These are phyloP conservation scores for Proterorhinus semilunaris DNA, from an alignment of 2,113 vertebrate species.

Conservation along the genomic window DNA sequence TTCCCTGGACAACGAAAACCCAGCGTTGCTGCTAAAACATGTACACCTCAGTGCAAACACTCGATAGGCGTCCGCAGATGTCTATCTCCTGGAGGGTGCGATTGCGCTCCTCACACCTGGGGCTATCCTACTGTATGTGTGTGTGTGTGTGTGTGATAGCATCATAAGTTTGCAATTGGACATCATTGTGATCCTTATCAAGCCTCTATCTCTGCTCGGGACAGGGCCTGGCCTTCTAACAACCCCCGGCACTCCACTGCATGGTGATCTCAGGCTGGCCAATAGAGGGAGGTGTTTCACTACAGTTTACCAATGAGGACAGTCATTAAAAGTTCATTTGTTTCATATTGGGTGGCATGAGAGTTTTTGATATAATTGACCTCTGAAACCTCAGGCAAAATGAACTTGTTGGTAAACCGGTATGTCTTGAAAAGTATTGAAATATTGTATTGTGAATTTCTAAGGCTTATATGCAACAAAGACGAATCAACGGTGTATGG, in stretches of 20 bases:
- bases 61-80: conserved; percentile 33
- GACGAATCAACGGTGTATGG: no score
- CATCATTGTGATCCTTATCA: conserved; percentile 73
- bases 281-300: conserved; percentile 72
- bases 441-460: no score
- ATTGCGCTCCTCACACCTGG: conserved; percentile 60
- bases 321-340: conserved; percentile 1
- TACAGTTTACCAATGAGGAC: conserved; percentile 36
- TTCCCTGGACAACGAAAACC: background rate
- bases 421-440: no score
- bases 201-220: conserved; percentile 44
- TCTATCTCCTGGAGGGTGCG: conserved; percentile 59
- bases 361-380: background rate
- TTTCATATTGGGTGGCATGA: background rate
- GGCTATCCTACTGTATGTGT: conserved; percentile 33
- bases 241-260: no score
- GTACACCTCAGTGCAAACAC: conserved; percentile 5
- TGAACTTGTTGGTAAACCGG: no score
- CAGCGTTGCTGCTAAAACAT: conserved; percentile 7
- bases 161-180: conserved; percentile 60
- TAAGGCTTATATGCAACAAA: no score
- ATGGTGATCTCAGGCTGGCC: conserved; percentile 34
- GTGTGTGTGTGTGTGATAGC: conserved; percentile 52
- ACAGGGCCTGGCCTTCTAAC: conserved; percentile 32
- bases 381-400: no score